Conservation (phyloP, 2,888 invertebrate species). For the Acanthopleura granulata region DNA sequence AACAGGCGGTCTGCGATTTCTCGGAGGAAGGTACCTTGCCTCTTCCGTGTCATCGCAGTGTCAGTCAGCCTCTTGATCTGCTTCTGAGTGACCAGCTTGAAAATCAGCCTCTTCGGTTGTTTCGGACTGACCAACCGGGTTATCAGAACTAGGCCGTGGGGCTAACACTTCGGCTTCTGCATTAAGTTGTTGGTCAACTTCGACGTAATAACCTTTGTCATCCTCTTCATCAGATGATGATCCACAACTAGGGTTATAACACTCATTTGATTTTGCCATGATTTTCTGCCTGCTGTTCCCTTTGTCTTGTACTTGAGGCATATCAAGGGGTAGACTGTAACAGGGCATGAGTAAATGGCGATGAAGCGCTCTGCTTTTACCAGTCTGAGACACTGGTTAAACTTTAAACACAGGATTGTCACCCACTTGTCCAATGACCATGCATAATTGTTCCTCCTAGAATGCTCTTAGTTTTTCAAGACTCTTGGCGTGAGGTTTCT, state of each 20-base stretch:
- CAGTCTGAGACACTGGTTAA: constrained; percentile 13
- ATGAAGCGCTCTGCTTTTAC: constrained; percentile 10
- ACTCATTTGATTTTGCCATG: background rate
- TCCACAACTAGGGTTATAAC: background rate
- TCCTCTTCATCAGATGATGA: background rate
- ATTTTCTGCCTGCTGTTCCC: background rate
- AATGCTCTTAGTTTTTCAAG: constrained; percentile 20
- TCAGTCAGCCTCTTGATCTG: too few species aligned
- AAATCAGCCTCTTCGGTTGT: too few species aligned
- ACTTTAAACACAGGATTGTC: constrained; percentile 28
- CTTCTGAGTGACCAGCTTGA: too few species aligned
- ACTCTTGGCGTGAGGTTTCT: background rate
- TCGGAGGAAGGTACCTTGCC: too few species aligned
- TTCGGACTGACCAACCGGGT: too few species aligned
- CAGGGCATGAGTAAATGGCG: constrained; percentile 22
- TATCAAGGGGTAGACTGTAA: constrained; percentile 7
- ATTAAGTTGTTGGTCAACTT: background rate
- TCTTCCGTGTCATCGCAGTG: too few species aligned
- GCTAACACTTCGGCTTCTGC: background rate
- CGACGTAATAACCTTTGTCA: background rate
- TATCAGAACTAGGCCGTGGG: too few species aligned
- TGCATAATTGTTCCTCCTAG: constrained; percentile 23
- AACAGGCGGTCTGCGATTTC: too few species aligned
- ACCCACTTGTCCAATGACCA: constrained; percentile 10
- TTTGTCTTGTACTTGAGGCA: background rate